phyloP scores from a whole-genome alignment of 2,113 vertebrate genomes.

The Oryzias melastigma region DNA sequence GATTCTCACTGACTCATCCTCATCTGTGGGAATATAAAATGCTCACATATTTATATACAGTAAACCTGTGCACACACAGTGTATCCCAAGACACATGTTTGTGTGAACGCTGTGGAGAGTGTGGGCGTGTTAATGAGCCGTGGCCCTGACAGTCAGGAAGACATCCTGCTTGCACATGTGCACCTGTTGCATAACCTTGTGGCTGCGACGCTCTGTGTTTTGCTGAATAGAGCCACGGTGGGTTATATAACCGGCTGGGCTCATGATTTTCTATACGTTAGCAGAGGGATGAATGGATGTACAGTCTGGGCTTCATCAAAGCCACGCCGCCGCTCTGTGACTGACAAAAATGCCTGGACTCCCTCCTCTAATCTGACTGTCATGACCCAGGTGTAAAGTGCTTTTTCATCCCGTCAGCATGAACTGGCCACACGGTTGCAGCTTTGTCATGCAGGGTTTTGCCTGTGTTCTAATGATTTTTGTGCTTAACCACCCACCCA shows the following conservation, averaged over 20 bases:
- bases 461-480: conserved; percentile 56
- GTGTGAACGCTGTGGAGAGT: conserved; percentile 39
- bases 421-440: conserved; percentile 19
- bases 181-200: conserved; percentile 79
- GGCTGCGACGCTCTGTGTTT: conserved; percentile 60
- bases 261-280: conserved; percentile 49
- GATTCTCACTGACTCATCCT: too few relatives aligned
- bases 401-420: conserved; percentile 28
- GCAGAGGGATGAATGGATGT: conserved; percentile 34
- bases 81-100: conserved; percentile 41
- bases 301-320: conserved; percentile 20
- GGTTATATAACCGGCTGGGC: conserved; percentile 71
- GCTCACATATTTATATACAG: too few relatives aligned
- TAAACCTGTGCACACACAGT: not conserved
- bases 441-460: conserved; percentile 32
- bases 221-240: conserved; percentile 57
- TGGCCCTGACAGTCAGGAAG: conserved; percentile 38
- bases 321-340: conserved; percentile 11
- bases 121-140: conserved; percentile 56
- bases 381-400: conserved; percentile 24
- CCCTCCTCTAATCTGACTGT: not conserved
- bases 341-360: not conserved
- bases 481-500: conserved; percentile 53
- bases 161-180: conserved; percentile 73
- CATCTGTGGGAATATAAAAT: too few relatives aligned